A percentile compares a stretch with the other conserved stretches of the same genome.
Evolutionary conservation across 2,113 vertebrate genomes (phyloP).

Genomic region (Periophthalmodon schlosseri): DNA sequence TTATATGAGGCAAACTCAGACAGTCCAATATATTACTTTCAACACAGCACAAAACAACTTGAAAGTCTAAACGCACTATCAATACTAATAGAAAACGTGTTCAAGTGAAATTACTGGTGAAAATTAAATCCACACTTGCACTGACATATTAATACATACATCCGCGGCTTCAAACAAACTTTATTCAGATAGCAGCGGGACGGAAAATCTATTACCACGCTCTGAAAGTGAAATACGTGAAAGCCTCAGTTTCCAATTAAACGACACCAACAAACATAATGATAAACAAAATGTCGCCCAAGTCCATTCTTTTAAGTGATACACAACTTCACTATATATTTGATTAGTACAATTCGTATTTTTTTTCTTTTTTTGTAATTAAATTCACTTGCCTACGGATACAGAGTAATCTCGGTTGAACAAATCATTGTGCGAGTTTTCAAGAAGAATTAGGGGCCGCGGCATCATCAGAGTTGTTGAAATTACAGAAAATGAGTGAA

Average conservation of each 20-base stretch:
- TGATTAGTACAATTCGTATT: conserved; percentile 27
- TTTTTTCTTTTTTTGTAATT: conserved; percentile 37
- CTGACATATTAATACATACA: not conserved
- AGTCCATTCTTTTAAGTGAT: conserved; percentile 1
- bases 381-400: conserved; percentile 40
- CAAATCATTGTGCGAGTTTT: conserved; percentile 45
- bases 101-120: conserved; percentile 10
- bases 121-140: conserved; percentile 9
- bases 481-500: conserved; percentile 58
- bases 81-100: conserved; percentile 15
- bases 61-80: conserved; percentile 8
- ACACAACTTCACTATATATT: conserved; percentile 6
- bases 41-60: not conserved
- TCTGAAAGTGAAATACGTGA: conserved; percentile 17
- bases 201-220: conserved; percentile 21
- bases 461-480: conserved; percentile 60
- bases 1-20: not conserved
- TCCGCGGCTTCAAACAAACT: not conserved
- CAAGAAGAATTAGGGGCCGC: conserved; percentile 45
- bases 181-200: conserved; percentile 14
- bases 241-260: conserved; percentile 16
- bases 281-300: conserved; percentile 20
- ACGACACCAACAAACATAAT: conserved; percentile 15
- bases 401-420: conserved; percentile 27
- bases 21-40: not conserved